A percentile compares a stretch with the other conserved stretches of the same genome.
Conservation (phyloP, 2,888 invertebrate species). For the Lepetodrilus schrolli region DNA sequence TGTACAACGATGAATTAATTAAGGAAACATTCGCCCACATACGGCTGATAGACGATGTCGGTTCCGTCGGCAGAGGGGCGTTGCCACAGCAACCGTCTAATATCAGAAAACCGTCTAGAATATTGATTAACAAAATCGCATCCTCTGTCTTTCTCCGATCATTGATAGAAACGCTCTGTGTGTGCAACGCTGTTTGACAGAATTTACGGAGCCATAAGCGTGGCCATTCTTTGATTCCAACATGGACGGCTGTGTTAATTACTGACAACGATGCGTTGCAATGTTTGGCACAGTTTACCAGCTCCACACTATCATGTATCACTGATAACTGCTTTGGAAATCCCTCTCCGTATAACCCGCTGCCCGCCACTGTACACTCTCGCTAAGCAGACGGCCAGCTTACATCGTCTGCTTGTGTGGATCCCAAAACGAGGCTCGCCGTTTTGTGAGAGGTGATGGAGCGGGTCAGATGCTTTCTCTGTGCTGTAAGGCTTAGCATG, state of each 20-base stretch:
- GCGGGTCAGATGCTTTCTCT: background rate
- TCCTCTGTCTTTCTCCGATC: background rate
- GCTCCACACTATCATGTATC: background rate
- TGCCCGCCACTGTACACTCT: background rate
- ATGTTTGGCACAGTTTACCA: conserved; percentile 9
- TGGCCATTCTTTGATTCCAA: background rate
- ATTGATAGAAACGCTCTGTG: background rate
- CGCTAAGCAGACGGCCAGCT: conserved; percentile 12
- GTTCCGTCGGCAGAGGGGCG: background rate
- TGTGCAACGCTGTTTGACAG: background rate
- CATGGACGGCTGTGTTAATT: background rate
- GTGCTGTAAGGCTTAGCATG: conserved; percentile 13
- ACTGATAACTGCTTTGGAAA: conserved; percentile 1
- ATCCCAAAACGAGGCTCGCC: conserved; percentile 22
- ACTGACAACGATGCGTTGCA: background rate
- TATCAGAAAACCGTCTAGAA: conserved; percentile 12
- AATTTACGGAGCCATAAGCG: background rate
- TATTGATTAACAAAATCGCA: conserved; percentile 2
- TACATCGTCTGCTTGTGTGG: conserved; percentile 17
- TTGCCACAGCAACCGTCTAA: conserved; percentile 10
- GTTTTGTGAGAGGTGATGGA: conserved; percentile 16
- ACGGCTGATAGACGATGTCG: background rate
- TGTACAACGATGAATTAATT: conserved; percentile 14
- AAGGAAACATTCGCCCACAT: background rate
- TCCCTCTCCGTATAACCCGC: background rate